Conservation (phyloP, 2,888 invertebrate genomes). For the Auanema freiburgensis region DNA sequence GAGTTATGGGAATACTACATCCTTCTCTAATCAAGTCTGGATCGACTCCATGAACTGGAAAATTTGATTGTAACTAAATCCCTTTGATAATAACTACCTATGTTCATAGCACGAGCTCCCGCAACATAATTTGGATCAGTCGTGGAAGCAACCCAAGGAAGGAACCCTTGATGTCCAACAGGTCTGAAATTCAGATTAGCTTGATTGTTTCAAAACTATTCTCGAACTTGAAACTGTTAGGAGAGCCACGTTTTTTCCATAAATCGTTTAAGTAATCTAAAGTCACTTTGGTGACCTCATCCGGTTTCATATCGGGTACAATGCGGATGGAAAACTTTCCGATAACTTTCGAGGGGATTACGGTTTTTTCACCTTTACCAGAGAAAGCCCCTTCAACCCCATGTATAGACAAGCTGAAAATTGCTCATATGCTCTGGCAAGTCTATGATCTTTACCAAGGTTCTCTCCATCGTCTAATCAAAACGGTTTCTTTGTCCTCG, state of each 20-base stretch:
- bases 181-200: constrained; percentile 55
- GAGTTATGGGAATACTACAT: constrained; percentile 93
- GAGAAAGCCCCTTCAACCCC: constrained; percentile 93
- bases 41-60: constrained; percentile 80
- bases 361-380: constrained; percentile 88
- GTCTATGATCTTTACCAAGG: constrained; percentile 21
- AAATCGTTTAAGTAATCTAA: constrained; percentile 76
- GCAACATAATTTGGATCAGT: constrained; percentile 89
- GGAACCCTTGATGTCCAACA: constrained; percentile 75
- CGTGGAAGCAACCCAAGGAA: constrained; percentile 90
- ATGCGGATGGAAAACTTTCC: constrained; percentile 96
- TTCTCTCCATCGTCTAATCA: constrained; percentile 43
- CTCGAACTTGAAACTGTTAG: constrained; percentile 84
- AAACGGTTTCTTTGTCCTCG: constrained; percentile 41
- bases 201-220: too few relatives aligned
- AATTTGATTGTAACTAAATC: constrained; percentile 2
- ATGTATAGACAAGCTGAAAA: constrained; percentile 80
- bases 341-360: constrained; percentile 66
- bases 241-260: constrained; percentile 75
- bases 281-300: constrained; percentile 72
- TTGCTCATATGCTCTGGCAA: too few relatives aligned
- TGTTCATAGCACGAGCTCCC: constrained; percentile 70
- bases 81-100: constrained; percentile 3
- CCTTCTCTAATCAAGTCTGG: constrained; percentile 95
- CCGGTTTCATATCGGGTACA: constrained; percentile 90